phyloP scores from a whole-genome alignment of 1,140 invertebrate species.

The Drosophila takahashii region DNA sequence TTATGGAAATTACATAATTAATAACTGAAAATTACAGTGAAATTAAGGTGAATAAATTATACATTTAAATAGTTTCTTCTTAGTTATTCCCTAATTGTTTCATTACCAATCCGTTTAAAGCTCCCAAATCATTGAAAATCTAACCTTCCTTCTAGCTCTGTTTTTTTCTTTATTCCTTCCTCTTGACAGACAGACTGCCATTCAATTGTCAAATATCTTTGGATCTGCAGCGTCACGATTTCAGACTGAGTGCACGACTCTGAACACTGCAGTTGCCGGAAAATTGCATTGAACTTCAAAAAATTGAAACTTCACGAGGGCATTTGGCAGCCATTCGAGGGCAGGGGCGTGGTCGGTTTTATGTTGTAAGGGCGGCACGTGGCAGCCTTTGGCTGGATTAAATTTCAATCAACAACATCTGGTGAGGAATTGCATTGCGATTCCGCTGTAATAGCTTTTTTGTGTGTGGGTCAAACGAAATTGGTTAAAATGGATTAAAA shows the following conservation, averaged over 20 bases:
- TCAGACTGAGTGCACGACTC: conserved; percentile 25
- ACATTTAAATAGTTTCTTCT: not conserved
- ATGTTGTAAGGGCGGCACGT: conserved; percentile 61
- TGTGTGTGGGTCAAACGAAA: conserved; percentile 1
- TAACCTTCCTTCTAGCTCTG: conserved; percentile 3
- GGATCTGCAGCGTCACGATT: conserved; percentile 69
- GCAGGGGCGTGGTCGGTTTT: conserved; percentile 24
- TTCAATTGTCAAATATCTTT: conserved; percentile 77
- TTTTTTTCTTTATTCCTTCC: not conserved
- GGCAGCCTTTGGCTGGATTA: conserved; percentile 47
- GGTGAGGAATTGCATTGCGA: conserved; percentile 22
- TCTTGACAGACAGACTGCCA: conserved; percentile 64
- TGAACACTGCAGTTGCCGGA: conserved; percentile 14
- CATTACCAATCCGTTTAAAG: not conserved
- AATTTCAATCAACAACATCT: conserved; percentile 40
- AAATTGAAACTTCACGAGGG: conserved; percentile 38
- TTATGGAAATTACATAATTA: no score
- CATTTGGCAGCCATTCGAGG: conserved; percentile 20
- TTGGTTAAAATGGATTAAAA: conserved; percentile 7
- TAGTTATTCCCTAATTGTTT: not conserved
- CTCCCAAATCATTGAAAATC: not conserved
- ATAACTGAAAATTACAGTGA: no score
- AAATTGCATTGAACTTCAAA: conserved; percentile 54
- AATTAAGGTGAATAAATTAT: not conserved
- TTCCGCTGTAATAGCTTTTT: conserved; percentile 32